Evolutionary conservation across 2,797 vertebrate genomes (phyloP).

Genomic region (Pangasius sanitwongsei): DNA sequence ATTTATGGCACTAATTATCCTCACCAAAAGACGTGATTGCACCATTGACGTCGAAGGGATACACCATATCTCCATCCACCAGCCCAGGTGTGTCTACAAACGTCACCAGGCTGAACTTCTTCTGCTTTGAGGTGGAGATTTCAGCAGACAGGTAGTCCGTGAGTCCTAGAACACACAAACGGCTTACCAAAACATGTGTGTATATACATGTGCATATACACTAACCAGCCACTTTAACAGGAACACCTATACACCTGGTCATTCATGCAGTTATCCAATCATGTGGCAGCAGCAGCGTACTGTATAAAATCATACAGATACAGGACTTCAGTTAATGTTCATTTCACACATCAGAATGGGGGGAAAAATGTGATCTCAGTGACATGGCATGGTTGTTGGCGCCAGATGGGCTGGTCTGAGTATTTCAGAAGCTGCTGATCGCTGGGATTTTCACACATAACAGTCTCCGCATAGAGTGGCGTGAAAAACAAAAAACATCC

Average conservation of each 20-base stretch:
- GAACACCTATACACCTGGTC: background rate
- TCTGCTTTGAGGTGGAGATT: constrained; percentile 83
- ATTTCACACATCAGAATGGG: no score
- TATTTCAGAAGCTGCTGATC: background rate
- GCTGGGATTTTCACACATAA: background rate
- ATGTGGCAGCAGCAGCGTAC: background rate
- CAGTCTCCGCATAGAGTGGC: background rate
- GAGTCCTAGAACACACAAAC: constrained; percentile 70
- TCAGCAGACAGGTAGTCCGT: constrained; percentile 78
- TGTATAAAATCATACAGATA: background rate
- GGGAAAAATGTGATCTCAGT: no score
- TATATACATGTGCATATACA: background rate
- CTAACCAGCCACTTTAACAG: background rate
- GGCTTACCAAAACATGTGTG: background rate
- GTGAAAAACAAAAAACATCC: background rate
- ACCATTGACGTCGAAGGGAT: constrained; percentile 78
- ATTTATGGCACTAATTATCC: constrained; percentile 26
- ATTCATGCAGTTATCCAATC: background rate
- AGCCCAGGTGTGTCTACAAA: constrained; percentile 82
- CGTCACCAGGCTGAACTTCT: constrained; percentile 82
- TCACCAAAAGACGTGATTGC: constrained; percentile 80
- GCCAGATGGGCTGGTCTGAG: background rate
- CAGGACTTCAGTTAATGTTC: background rate
- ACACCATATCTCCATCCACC: constrained; percentile 83
- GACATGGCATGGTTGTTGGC: background rate